Evolutionary conservation across 1,140 invertebrate genomes (phyloP).

Genomic region (Aporrectodea caliginosa): DNA sequence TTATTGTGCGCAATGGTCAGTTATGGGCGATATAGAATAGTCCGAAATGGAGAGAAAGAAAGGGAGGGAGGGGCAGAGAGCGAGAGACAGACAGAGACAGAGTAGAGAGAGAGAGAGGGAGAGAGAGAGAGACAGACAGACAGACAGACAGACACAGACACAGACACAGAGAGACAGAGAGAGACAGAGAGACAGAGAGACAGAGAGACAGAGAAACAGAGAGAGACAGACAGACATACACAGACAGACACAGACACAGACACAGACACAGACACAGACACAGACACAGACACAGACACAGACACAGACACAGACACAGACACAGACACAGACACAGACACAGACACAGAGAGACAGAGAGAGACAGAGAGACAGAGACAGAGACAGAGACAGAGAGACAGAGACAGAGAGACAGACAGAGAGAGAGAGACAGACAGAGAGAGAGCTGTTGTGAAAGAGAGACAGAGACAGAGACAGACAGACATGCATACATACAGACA

Average conservation of each 20-base stretch:
- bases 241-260: neutral
- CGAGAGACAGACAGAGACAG: neutral
- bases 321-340: no score
- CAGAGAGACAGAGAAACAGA: neutral
- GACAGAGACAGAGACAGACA: no score
- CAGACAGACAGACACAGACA: neutral
- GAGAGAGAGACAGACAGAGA: no score
- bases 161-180: neutral
- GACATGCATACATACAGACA: no score
- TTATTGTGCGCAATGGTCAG: no score
- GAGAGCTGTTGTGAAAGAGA: no score
- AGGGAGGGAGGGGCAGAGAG: neutral
- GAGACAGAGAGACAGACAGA: neutral
- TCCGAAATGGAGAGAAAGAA: no score
- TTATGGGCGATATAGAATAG: no score
- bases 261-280: neutral
- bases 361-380: no score
- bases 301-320: no score
- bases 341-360: no score
- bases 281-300: no score
- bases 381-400: neutral
- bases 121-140: neutral
- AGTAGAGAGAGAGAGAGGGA: slow-evolving; percentile 1
- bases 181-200: neutral
- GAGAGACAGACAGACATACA: neutral